Evolutionary conservation across 2,888 invertebrate genomes (phyloP).

Genomic region (Anaspis maculata): DNA sequence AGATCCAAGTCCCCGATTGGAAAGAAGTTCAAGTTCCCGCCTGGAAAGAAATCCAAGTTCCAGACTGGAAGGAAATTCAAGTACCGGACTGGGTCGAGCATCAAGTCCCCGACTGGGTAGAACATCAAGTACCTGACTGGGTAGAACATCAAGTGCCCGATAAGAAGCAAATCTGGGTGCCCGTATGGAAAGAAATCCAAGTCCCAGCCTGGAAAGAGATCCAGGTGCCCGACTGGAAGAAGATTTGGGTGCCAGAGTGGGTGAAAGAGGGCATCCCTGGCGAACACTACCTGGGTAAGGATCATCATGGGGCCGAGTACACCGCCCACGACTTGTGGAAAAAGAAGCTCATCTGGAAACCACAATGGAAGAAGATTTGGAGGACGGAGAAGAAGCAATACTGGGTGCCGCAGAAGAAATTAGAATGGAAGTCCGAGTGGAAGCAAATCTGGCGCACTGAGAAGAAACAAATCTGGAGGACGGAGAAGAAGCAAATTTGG

Average conservation of each 20-base stretch:
- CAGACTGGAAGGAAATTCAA: constrained; percentile 57
- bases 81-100: constrained; percentile 59
- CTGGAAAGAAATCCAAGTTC: constrained; percentile 56
- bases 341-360: constrained; percentile 73
- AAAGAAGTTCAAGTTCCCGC: constrained; percentile 58
- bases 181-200: constrained; percentile 66
- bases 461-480: constrained; percentile 57
- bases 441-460: constrained; percentile 61
- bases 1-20: constrained; percentile 62
- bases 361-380: constrained; percentile 73
- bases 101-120: constrained; percentile 64
- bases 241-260: constrained; percentile 65
- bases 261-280: constrained; percentile 73
- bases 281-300: constrained; percentile 72
- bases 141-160: constrained; percentile 55
- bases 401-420: constrained; percentile 58
- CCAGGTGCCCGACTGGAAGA: constrained; percentile 54
- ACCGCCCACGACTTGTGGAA: constrained; percentile 78
- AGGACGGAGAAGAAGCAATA: constrained; percentile 64
- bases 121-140: constrained; percentile 54
- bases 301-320: constrained; percentile 72
- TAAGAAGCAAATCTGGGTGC: constrained; percentile 66
- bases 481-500: constrained; percentile 56
- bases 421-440: constrained; percentile 54
- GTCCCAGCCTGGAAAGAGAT: constrained; percentile 50